A percentile compares a stretch with the other conserved stretches of the same genome.
Conservation (phyloP, 2,113 vertebrate species). For the Spizaetus ornatus region DNA sequence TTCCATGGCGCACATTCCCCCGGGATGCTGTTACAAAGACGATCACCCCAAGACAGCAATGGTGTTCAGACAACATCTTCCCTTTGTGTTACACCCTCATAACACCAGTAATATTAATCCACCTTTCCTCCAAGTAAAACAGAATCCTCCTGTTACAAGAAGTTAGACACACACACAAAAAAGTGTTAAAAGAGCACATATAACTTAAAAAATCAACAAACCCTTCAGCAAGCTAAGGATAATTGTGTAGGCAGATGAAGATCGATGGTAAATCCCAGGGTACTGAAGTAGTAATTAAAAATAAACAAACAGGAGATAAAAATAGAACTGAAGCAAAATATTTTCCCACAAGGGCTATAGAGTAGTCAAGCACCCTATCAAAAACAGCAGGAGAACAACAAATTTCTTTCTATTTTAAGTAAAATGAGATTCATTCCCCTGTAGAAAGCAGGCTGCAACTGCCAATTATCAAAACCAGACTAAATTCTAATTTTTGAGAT, state of each 20-base stretch:
- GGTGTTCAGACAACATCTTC: background rate
- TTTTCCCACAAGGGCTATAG: conserved; percentile 1
- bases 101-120: background rate
- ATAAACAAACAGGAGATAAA: conserved; percentile 61
- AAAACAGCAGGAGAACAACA: conserved; percentile 5
- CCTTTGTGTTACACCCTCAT: background rate
- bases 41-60: background rate
- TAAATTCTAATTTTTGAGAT: background rate
- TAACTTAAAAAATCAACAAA: conserved; percentile 54
- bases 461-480: background rate
- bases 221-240: conserved; percentile 33
- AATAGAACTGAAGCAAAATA: conserved; percentile 53
- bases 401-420: conserved; percentile 19
- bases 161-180: background rate
- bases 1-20: background rate
- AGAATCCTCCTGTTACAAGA: background rate
- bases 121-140: background rate
- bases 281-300: conserved; percentile 60
- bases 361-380: conserved; percentile 17
- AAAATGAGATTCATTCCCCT: background rate
- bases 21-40: background rate
- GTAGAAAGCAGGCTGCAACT: background rate
- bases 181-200: background rate
- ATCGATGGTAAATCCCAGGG: conserved; percentile 45
- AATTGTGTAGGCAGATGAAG: conserved; percentile 53